Percentiles rank a stretch among this genome's conserved stretches.
These are phyloP conservation scores for Heliconius ismenius DNA, from an alignment of 2,888 invertebrate genomes.

Conservation along the genomic window DNA sequence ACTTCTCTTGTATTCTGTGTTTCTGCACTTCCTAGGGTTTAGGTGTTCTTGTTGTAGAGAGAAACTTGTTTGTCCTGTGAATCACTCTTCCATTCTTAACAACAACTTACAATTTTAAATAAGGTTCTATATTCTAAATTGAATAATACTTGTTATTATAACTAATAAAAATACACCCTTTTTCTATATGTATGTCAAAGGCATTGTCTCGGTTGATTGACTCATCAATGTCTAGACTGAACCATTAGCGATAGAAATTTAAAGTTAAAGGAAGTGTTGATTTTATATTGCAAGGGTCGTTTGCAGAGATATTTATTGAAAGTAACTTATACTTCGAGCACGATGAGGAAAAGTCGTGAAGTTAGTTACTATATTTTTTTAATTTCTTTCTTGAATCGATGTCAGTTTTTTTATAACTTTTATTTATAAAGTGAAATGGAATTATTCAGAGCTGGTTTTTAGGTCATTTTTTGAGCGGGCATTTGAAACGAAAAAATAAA, in stretches of 20 bases:
- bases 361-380: background rate
- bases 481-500: background rate
- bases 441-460: constrained; percentile 1
- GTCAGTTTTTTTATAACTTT: background rate
- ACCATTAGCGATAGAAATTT: background rate
- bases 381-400: background rate
- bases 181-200: background rate
- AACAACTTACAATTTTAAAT: background rate
- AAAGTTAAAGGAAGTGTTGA: background rate
- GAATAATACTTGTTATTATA: background rate
- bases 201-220: background rate
- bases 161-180: background rate
- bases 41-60: background rate
- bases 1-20: constrained; percentile 8
- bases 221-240: constrained; percentile 12
- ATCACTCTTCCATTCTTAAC: background rate
- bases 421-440: background rate
- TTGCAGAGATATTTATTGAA: constrained; percentile 2
- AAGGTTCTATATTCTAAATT: background rate
- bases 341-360: background rate
- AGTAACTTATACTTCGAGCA: background rate
- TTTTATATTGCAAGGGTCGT: background rate
- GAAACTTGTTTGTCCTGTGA: background rate
- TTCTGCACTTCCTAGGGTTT: background rate
- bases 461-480: background rate